Evolutionary conservation across 2,888 invertebrate genomes (phyloP), one percentile per base, ranked within the genome.

Genomic region (Cinara cedri): DNA sequence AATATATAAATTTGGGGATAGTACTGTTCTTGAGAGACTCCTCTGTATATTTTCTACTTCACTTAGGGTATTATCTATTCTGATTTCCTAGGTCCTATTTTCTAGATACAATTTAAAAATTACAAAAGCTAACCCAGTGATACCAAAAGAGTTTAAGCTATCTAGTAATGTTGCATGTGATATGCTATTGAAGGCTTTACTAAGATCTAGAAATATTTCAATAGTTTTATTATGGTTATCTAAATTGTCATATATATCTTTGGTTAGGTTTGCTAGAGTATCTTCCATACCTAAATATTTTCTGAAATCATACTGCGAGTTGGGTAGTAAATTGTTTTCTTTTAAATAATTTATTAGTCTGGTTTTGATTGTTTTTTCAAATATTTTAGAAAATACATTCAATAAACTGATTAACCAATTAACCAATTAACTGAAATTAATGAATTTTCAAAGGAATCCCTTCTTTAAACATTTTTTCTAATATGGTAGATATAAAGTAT

Each of bases 71-170:
- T 63, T 34, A 42, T 19, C 62, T 42, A 63, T 34, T 63, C 11
- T 42, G 3, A 16, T n/a, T 11, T 34, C 34, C 19, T 63, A 42
- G 3, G 62, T 34, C n/a, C 62, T 63, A 34, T 34, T 0, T 34
- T 63, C 42, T 34, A 63, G n/a, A 42, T 63, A 63, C 10, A 16
- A 63, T 63, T 34, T n/a, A 63, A 63, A 63, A 34, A 34, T 63
- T 42, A 16, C 1, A 34, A n/a, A 63, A 3, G 34, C 34, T 63
- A n/a, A 16, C n/a, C 62, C 62, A 63, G 62, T 34, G 19, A 63
- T 63, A 4, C 62, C 62, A 63, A 63, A 42, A 16, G 62, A 63
- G 0, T 63, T 34, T 63, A 63, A 6, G 8, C 34, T 6, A 63
- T 34, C 19, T 63, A 63, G 62, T n/a, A 14, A 10, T 14, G 9